Percentiles rank a stretch among this genome's conserved stretches.
phyloP scores from a whole-genome alignment of 2,888 invertebrate genomes.

The Leucophenga montana region DNA sequence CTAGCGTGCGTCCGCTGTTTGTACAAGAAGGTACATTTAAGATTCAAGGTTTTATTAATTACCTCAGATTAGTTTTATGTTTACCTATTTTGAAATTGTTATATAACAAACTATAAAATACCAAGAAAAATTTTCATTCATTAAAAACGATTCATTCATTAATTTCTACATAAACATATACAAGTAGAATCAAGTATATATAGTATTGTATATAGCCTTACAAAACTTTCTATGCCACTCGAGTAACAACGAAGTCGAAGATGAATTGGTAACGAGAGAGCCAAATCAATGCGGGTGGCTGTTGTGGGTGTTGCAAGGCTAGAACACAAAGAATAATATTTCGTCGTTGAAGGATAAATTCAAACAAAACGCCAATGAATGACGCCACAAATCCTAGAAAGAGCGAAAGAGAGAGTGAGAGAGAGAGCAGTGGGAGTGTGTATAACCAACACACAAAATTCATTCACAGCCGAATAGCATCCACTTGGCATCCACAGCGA shows the following conservation, averaged over 20 bases:
- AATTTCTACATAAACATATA: constrained; percentile 42
- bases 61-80: no score
- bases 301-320: background rate
- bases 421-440: constrained; percentile 27
- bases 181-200: constrained; percentile 16
- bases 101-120: no score
- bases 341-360: constrained; percentile 36
- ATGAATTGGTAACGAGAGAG: background rate
- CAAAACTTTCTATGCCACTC: constrained; percentile 14
- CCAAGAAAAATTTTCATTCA: constrained; percentile 7
- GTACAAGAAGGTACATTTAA: no score
- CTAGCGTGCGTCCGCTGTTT: no score
- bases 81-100: no score
- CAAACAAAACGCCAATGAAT: constrained; percentile 40
- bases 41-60: no score
- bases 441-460: constrained; percentile 42
- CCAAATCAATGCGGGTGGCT: background rate
- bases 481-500: constrained; percentile 8
- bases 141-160: constrained; percentile 44
- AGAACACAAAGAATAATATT: constrained; percentile 39
- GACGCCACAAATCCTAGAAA: constrained; percentile 51
- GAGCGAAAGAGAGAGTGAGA: background rate
- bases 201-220: constrained; percentile 16
- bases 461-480: constrained; percentile 57
- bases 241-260: constrained; percentile 1